phyloP scores from a whole-genome alignment of 2,797 vertebrate genomes.

The Acanthurus lineatus region DNA sequence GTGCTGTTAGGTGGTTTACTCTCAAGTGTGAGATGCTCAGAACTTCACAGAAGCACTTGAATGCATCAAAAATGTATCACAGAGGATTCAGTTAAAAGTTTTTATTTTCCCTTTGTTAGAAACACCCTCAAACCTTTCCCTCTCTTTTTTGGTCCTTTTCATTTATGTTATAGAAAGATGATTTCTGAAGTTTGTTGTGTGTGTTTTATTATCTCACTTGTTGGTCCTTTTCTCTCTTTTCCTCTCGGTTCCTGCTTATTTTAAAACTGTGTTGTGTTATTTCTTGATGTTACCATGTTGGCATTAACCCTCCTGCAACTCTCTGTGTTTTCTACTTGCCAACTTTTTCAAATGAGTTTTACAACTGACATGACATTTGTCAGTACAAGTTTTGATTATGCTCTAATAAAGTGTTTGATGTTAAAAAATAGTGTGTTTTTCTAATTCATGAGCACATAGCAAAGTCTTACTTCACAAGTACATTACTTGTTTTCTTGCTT shows the following conservation, averaged over 20 bases:
- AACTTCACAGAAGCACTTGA: constrained; percentile 20
- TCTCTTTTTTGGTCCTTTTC: neutral
- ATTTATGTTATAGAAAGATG: neutral
- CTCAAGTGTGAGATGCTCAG: neutral
- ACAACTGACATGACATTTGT: too few species aligned
- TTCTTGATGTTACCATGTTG: neutral
- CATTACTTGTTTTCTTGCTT: neutral
- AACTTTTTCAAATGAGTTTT: too few species aligned
- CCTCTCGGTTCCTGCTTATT: neutral
- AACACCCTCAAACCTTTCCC: neutral
- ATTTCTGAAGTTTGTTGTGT: neutral
- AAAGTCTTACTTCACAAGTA: too few species aligned
- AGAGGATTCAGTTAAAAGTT: neutral
- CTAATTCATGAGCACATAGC: neutral
- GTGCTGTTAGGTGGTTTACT: constrained; percentile 13
- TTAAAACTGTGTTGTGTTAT: neutral
- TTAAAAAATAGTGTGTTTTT: too few species aligned
- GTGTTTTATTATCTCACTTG: neutral
- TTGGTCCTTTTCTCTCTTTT: neutral
- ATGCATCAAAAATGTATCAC: neutral
- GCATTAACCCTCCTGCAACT: neutral
- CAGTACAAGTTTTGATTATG: too few species aligned
- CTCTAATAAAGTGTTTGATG: too few species aligned
- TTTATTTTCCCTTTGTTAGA: neutral
- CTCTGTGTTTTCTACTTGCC: neutral